phyloP scores from a whole-genome alignment of 2,113 vertebrate species.

The Numenius arquata region DNA sequence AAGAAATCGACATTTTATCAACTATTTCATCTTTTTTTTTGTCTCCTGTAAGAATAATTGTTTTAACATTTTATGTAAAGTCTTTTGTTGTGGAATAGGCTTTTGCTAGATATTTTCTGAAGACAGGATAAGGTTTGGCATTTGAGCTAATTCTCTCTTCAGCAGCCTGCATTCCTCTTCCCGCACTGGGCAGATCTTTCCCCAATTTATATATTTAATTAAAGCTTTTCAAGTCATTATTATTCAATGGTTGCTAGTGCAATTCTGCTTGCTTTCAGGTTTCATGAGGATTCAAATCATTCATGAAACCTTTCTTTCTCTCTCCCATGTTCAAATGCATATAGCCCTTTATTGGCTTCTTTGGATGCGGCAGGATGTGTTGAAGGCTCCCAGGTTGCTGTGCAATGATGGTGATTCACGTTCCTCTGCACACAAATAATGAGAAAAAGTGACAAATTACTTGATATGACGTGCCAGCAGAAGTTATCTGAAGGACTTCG shows the following conservation, averaged over 20 bases:
- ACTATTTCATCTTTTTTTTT: background rate
- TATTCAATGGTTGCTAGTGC: background rate
- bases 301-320: background rate
- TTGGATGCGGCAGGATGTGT: background rate
- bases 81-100: background rate
- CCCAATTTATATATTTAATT: background rate
- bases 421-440: background rate
- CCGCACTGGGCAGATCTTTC: background rate
- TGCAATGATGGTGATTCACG: rapidly evolving
- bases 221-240: background rate
- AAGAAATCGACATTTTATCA: background rate
- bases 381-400: background rate
- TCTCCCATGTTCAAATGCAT: rapidly evolving
- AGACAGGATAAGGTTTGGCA: background rate
- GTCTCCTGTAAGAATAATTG: background rate
- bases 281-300: background rate
- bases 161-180: background rate
- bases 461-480: background rate
- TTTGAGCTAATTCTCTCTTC: background rate
- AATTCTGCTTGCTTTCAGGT: background rate
- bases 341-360: background rate
- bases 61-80: background rate
- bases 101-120: background rate
- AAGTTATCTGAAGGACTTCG: background rate
- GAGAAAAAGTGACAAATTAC: background rate